Percentiles rank a stretch among this genome's conserved stretches.
Conservation (phyloP, 2,888 invertebrate species). For the Seladonia tumulorum region DNA sequence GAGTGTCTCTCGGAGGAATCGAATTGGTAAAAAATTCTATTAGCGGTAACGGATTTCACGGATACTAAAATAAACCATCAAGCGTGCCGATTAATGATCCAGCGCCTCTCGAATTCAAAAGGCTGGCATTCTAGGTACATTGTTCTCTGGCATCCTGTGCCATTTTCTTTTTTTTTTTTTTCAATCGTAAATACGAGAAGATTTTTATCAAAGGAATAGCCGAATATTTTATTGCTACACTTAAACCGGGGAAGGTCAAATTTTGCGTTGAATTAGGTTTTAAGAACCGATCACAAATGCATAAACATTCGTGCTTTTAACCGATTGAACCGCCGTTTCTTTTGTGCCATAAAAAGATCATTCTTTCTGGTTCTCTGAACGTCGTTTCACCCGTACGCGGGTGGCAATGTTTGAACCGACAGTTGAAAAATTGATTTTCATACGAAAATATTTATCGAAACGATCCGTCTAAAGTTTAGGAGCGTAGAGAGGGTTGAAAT, state of each 20-base stretch:
- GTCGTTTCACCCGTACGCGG: not conserved
- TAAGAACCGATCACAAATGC: not conserved
- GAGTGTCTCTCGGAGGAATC: not conserved
- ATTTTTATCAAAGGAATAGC: not conserved
- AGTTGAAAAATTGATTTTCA: not conserved
- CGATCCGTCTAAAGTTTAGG: not conserved
- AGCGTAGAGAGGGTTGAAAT: not conserved
- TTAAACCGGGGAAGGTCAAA: not conserved
- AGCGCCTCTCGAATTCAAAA: not conserved
- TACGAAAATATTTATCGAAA: not conserved
- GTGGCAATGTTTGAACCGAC: not conserved
- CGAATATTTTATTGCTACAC: not conserved
- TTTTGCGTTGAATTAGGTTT: not conserved
- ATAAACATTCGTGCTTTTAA: not conserved
- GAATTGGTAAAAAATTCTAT: not conserved
- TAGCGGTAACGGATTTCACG: not conserved
- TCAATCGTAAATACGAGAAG: not conserved
- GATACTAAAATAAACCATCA: not conserved
- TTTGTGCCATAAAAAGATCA: constrained; percentile 44
- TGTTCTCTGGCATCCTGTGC: not conserved
- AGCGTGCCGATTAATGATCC: not conserved
- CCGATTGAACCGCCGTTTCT: constrained; percentile 27
- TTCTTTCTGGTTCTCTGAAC: not conserved
- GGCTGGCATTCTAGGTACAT: not conserved
- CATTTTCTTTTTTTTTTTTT: not conserved